Percentiles rank a stretch among this genome's conserved stretches.
These are phyloP conservation scores for Psilopogon haemacephalus DNA, from an alignment of 2,113 vertebrate genomes.

Conservation along the genomic window DNA sequence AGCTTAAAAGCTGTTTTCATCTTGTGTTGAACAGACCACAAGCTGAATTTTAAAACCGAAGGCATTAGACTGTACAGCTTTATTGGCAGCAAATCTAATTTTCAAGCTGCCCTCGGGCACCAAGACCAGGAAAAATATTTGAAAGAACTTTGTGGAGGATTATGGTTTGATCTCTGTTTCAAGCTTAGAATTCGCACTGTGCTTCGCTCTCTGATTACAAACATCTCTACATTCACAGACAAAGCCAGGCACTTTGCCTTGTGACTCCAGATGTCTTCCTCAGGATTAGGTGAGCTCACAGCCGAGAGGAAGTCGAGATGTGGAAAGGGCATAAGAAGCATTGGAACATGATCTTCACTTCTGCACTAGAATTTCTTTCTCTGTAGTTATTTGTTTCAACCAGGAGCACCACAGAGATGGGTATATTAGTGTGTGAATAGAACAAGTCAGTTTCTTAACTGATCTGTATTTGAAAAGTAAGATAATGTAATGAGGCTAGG, in stretches of 20 bases:
- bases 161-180: constrained; percentile 2
- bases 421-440: neutral
- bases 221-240: neutral
- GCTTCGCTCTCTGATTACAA: neutral
- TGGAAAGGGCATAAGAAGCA: neutral
- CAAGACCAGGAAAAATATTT: neutral
- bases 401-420: neutral
- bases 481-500: neutral
- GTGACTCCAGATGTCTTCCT: neutral
- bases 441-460: neutral
- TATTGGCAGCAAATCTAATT: constrained; percentile 8
- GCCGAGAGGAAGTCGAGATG: neutral
- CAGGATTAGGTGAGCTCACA: neutral
- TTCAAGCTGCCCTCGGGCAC: neutral
- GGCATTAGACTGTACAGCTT: neutral
- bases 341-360: neutral
- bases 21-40: neutral
- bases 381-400: neutral
- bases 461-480: neutral
- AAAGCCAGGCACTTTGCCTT: neutral
- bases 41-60: constrained; percentile 35
- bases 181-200: neutral
- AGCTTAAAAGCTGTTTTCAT: constrained; percentile 16
- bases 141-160: neutral
- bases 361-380: neutral